Evolutionary conservation across 2,113 vertebrate species (phyloP).

Genomic region (Ciconia boyciana): DNA sequence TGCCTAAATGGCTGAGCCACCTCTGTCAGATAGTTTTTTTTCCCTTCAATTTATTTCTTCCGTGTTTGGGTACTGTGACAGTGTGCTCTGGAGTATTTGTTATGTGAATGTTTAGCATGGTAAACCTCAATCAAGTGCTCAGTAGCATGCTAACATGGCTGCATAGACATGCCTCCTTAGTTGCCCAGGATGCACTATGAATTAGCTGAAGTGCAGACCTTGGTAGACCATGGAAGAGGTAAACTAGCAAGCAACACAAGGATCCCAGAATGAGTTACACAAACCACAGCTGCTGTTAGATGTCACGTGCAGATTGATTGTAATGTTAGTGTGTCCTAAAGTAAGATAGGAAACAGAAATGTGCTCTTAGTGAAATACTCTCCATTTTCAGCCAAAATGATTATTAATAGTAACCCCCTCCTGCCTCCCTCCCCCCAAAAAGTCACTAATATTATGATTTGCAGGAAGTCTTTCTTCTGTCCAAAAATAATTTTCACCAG

Average conservation of each 20-base stretch:
- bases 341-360: not conserved
- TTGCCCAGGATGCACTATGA: not conserved
- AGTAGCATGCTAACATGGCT: not conserved
- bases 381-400: not conserved
- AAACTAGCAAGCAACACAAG: not conserved
- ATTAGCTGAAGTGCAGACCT: not conserved
- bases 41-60: not conserved
- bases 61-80: too few relatives aligned
- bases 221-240: not conserved
- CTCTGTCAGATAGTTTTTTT: not conserved
- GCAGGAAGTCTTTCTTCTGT: not conserved
- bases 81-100: rapidly evolving
- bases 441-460: not conserved
- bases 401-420: not conserved
- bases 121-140: not conserved
- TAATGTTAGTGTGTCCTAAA: not conserved
- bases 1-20: not conserved
- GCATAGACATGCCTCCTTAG: rapidly evolving
- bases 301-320: not conserved
- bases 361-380: not conserved
- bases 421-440: rapidly evolving
- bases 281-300: not conserved
- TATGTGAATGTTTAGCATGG: rapidly evolving
- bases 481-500: not conserved
- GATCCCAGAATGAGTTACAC: not conserved